Evolutionary conservation across 2,113 vertebrate species (phyloP), one percentile per base, ranked within the genome.

Genomic region (Eolophus roseicapilla): DNA sequence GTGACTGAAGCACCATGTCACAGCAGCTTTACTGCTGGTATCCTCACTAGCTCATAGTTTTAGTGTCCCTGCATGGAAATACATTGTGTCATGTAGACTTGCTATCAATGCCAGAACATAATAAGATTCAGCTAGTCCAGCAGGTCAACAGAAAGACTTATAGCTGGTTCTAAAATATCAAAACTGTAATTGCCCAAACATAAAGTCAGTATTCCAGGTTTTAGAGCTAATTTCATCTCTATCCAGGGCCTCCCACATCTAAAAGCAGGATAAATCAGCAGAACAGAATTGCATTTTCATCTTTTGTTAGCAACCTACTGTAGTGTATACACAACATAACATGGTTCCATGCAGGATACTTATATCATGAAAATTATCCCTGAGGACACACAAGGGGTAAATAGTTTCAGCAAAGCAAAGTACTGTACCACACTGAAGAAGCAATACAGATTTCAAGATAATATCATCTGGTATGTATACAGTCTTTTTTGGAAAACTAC

Each of bases 401-500:
- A 41, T 50, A 93, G 50, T 41, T 93, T 86, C 50, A 81, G 31
- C 37, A 77, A 19, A 75, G 69, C 43, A 92, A 93, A 79, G 23
- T 62, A 39, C 6, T 53, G 5, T 55, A 39, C 37, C 24, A 68
- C 43, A 52, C 57, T 69, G 55, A 64, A 88, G 23, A 29, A 82
- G 41, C 20, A 78, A 59, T 53, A 69, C 7, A 31, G 10, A 9
- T 73, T 94, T 91, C 88, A 87, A 69, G 71, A 9, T 62, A 86
- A 73, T 84, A 79, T 71, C 10, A 81, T 47, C n/a, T 86, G 10
- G 37, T 76, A 59, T 25, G 20, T 71, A 94, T 92, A 83, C 86
- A 91, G 43, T 13, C 21, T 4, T 94, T 95, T 94, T 80, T 60
- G 44, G 85, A 82, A 93, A 95, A 94, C 16, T 60, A 69, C 78